A percentile compares a stretch with the other conserved stretches of the same genome.
phyloP scores from a whole-genome alignment of 2,113 vertebrate species.

The Rostratula benghalensis region DNA sequence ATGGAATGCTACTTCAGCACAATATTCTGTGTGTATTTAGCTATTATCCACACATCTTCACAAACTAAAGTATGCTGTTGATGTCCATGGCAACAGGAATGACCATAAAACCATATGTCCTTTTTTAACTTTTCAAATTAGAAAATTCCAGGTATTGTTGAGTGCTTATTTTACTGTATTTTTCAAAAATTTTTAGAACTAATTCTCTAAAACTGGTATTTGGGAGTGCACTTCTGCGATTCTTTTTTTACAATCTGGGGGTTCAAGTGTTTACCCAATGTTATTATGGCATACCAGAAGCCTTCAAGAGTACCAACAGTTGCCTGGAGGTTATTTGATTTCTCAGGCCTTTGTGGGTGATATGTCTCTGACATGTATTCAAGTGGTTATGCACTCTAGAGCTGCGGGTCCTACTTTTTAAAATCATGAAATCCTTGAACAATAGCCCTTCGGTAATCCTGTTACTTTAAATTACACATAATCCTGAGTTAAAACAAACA shows the following conservation, averaged over 20 bases:
- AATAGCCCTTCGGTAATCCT: neutral
- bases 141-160: neutral
- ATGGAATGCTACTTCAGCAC: neutral
- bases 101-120: neutral
- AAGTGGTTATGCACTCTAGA: neutral
- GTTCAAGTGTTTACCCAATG: neutral
- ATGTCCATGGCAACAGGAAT: neutral
- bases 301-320: neutral
- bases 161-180: neutral
- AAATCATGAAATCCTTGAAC: neutral
- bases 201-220: neutral
- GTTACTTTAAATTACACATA: neutral
- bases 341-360: neutral
- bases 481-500: neutral
- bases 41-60: neutral
- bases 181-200: neutral
- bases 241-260: accelerated
- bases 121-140: neutral
- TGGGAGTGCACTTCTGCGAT: neutral
- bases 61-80: neutral
- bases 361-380: neutral
- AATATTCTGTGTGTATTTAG: neutral
- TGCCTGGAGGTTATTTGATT: neutral
- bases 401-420: neutral
- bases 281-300: neutral